These are phyloP conservation scores for Zaprionus bogoriensis DNA, from an alignment of 2,888 invertebrate species.

Conservation along the genomic window DNA sequence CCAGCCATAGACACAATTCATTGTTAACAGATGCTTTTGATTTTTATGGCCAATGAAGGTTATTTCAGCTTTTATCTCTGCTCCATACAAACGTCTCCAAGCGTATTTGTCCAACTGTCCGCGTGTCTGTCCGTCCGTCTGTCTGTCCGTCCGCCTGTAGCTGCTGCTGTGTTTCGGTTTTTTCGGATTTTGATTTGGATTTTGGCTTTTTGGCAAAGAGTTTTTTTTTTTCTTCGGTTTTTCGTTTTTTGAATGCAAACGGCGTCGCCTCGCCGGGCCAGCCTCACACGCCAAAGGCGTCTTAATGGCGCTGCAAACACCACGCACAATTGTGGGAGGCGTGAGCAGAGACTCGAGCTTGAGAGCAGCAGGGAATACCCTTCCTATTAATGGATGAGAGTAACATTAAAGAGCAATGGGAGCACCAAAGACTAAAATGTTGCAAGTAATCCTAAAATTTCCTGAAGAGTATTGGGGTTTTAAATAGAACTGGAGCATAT, in stretches of 20 bases:
- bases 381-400: no score
- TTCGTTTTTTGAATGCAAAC: conserved; percentile 32
- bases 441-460: no score
- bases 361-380: no score
- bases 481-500: no score
- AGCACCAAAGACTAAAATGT: no score
- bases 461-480: no score
- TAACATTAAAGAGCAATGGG: no score
- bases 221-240: conserved; percentile 26
- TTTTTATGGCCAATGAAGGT: conserved; percentile 75
- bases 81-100: conserved; percentile 11
- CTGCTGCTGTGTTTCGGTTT: conserved; percentile 30
- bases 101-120: neutral
- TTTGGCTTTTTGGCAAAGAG: conserved; percentile 33
- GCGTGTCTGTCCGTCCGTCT: conserved; percentile 1
- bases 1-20: conserved; percentile 60
- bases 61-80: conserved; percentile 62
- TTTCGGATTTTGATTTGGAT: neutral
- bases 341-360: neutral
- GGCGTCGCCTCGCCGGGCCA: conserved; percentile 1
- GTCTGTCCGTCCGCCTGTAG: conserved; percentile 6
- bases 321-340: conserved; percentile 56
- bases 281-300: conserved; percentile 30
- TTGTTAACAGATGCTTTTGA: conserved; percentile 61
- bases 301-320: conserved; percentile 26